Evolutionary conservation across 1,140 invertebrate genomes (phyloP).

Genomic region (Drosophila willistoni): DNA sequence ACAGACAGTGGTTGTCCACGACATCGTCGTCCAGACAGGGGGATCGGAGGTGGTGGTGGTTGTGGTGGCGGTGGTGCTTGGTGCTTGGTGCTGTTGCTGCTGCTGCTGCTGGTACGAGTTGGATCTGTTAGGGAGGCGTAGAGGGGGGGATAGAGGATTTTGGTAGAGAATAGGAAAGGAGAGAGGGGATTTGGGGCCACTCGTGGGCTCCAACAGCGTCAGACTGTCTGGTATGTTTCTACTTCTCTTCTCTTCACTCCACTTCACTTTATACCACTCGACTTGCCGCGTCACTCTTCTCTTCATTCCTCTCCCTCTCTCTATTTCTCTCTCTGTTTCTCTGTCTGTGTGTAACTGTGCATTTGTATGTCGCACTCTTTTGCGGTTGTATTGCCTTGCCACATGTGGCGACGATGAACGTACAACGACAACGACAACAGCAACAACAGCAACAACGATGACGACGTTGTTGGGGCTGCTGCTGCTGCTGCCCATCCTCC

Average conservation of each 20-base stretch:
- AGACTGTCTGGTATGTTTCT: slow-evolving; percentile 82
- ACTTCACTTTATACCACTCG: slow-evolving; percentile 24
- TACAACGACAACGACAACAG: neutral
- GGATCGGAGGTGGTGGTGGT: slow-evolving; percentile 33
- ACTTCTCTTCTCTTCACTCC: slow-evolving; percentile 4
- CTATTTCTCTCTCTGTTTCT: slow-evolving; percentile 29
- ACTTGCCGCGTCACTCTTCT: slow-evolving; percentile 1
- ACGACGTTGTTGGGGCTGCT: neutral
- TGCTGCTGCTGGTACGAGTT: slow-evolving; percentile 2
- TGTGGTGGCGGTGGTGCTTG: neutral
- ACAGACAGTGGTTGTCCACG: slow-evolving; percentile 69
- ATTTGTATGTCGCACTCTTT: slow-evolving; percentile 48
- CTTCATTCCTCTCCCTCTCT: neutral
- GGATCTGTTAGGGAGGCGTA: neutral
- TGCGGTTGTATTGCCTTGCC: slow-evolving; percentile 49
- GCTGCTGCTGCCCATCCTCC: neutral
- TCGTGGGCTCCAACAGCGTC: slow-evolving; percentile 83
- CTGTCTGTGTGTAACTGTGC: slow-evolving; percentile 42
- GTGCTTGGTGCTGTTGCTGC: neutral
- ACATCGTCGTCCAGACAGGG: slow-evolving; percentile 66
- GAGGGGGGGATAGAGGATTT: neutral
- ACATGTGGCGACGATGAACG: slow-evolving; percentile 41
- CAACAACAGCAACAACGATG: neutral
- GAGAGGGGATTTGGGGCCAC: slow-evolving; percentile 33
- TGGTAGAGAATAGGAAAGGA: neutral